These are phyloP conservation scores for Aphelenchoides fujianensis DNA, from an alignment of 1,140 invertebrate species.

Conservation along the genomic window DNA sequence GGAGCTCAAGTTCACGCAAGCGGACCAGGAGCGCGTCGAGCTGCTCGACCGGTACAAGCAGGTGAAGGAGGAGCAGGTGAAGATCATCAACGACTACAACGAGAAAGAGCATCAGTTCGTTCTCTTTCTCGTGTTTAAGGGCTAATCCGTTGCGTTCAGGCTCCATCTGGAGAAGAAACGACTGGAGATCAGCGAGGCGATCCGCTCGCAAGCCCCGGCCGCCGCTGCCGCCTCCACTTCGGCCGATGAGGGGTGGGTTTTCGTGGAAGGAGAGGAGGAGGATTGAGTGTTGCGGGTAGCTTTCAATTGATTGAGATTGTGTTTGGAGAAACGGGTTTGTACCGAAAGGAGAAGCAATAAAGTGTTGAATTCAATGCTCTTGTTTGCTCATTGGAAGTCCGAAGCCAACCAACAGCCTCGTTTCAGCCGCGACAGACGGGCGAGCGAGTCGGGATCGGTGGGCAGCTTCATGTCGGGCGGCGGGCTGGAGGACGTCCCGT, in stretches of 20 bases:
- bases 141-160: conserved; percentile 29
- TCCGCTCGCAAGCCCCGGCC: background rate
- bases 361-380: too few relatives aligned
- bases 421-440: conserved; percentile 9
- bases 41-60: conserved; percentile 37
- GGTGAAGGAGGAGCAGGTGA: conserved; percentile 41
- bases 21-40: conserved; percentile 36
- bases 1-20: conserved; percentile 29
- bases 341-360: too few relatives aligned
- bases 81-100: conserved; percentile 42
- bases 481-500: conserved; percentile 27
- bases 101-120: conserved; percentile 45
- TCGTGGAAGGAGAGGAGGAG: too few relatives aligned
- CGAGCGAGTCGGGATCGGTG: conserved; percentile 20
- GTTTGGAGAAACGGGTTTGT: too few relatives aligned
- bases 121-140: background rate
- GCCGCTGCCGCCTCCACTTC: background rate
- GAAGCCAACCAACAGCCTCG: too few relatives aligned
- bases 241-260: background rate
- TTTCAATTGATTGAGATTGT: too few relatives aligned
- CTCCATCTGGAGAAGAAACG: conserved; percentile 27
- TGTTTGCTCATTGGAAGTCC: too few relatives aligned
- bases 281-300: too few relatives aligned
- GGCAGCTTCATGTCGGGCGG: conserved; percentile 25
- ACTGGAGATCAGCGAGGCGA: conserved; percentile 18